Evolutionary conservation across 92 coral and sea anemone genomes (phyloP).

Genomic region (Hydrozoanthus gracilis): DNA sequence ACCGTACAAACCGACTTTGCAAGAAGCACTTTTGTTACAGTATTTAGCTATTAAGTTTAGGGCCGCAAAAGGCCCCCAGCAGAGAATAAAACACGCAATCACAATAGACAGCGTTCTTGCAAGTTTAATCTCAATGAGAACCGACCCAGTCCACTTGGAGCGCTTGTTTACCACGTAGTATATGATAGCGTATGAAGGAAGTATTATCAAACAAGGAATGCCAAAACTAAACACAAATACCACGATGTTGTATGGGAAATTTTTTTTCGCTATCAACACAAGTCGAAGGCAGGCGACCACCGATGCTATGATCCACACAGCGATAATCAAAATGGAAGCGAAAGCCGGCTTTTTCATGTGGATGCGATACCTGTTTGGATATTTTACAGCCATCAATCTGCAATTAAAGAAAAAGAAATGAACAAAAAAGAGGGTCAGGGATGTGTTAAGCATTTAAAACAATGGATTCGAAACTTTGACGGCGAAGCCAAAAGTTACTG

Average conservation of each 20-base stretch:
- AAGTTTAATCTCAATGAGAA: slow-evolving; percentile 80
- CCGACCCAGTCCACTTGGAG: slow-evolving; percentile 90
- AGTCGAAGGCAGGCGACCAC: slow-evolving; percentile 67
- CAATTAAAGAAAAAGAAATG: not conserved
- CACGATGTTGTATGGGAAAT: slow-evolving; percentile 68
- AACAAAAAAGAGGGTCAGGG: not conserved
- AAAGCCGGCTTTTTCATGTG: slow-evolving; percentile 71
- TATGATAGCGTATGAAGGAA: slow-evolving; percentile 74
- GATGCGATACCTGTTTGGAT: slow-evolving; percentile 78
- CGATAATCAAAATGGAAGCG: slow-evolving; percentile 69
- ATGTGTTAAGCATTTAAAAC: too few relatives aligned
- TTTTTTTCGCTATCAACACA: not conserved
- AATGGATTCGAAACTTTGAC: too few relatives aligned
- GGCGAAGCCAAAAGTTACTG: too few relatives aligned
- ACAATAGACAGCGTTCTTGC: slow-evolving; percentile 91
- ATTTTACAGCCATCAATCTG: slow-evolving; percentile 83
- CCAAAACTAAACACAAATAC: slow-evolving; percentile 76
- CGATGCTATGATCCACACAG: slow-evolving; percentile 73
- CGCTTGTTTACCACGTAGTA: slow-evolving; percentile 81
- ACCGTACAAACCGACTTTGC: not conserved
- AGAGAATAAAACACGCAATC: slow-evolving; percentile 82
- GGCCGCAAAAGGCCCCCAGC: slow-evolving; percentile 91
- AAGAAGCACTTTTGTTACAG: slow-evolving; percentile 22
- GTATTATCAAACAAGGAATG: slow-evolving; percentile 67
- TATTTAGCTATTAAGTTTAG: slow-evolving; percentile 67